Evolutionary conservation across 2,113 vertebrate species (phyloP).

Genomic region (Clarias magur): DNA sequence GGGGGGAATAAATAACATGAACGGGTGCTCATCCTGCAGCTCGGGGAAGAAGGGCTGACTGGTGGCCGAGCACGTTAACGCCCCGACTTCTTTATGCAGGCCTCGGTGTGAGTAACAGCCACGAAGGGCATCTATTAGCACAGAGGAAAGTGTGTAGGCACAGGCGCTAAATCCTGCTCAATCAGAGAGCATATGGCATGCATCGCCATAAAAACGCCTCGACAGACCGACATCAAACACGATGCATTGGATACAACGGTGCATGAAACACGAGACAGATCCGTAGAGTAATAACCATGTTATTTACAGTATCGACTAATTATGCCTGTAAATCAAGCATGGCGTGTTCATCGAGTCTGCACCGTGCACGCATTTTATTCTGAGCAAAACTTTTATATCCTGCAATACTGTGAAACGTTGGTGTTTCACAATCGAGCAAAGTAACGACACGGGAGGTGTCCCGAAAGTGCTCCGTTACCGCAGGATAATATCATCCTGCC

Average conservation of each 20-base stretch:
- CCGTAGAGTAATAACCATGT: neutral
- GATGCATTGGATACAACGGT: slow-evolving; percentile 30
- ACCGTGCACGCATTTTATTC: neutral
- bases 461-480: slow-evolving; percentile 8
- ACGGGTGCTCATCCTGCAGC: slow-evolving; percentile 51
- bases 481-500: neutral
- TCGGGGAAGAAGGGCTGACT: slow-evolving; percentile 38
- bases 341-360: neutral
- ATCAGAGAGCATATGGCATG: slow-evolving; percentile 57
- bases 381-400: neutral
- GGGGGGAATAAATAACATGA: slow-evolving; percentile 50
- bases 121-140: slow-evolving; percentile 56
- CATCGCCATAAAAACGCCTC: slow-evolving; percentile 45
- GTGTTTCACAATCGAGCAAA: neutral
- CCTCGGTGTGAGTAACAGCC: slow-evolving; percentile 51
- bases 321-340: neutral
- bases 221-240: slow-evolving; percentile 43
- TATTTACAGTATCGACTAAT: neutral
- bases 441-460: neutral
- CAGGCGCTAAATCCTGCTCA: slow-evolving; percentile 47
- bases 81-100: slow-evolving; percentile 19
- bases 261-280: slow-evolving; percentile 1
- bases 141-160: slow-evolving; percentile 51
- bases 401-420: neutral
- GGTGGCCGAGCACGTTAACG: slow-evolving; percentile 53